phyloP scores from a whole-genome alignment of 2,888 invertebrate species.

The Cryptocephalus primarius region DNA sequence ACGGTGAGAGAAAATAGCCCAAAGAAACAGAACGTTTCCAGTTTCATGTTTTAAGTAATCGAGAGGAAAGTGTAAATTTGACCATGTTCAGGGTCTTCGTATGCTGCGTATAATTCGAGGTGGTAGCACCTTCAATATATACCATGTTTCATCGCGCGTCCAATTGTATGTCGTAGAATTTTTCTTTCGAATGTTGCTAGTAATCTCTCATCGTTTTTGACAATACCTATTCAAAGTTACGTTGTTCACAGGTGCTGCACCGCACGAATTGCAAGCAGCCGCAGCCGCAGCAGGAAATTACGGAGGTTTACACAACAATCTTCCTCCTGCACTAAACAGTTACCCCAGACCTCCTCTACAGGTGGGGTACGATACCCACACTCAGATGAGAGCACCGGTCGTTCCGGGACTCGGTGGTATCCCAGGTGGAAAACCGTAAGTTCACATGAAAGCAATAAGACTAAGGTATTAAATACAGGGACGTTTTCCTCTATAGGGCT shows the following conservation, averaged over 20 bases:
- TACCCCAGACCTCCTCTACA: conserved; percentile 55
- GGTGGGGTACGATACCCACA: conserved; percentile 56
- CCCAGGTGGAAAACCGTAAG: conserved; percentile 81
- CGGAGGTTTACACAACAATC: conserved; percentile 50
- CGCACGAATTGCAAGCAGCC: conserved; percentile 47
- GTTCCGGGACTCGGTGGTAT: conserved; percentile 56
- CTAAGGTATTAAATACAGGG: not conserved
- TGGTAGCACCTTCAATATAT: no score
- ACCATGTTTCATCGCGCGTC: no score
- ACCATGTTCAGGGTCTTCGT: no score
- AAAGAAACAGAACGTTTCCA: no score
- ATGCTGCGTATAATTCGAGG: no score
- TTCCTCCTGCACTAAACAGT: conserved; percentile 52
- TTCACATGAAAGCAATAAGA: conserved; percentile 20
- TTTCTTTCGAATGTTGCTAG: no score
- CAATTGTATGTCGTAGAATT: no score
- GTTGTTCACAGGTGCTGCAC: conserved; percentile 35
- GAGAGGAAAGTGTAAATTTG: no score
- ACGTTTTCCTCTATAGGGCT: conserved; percentile 46
- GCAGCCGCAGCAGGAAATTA: conserved; percentile 43
- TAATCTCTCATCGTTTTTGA: no score
- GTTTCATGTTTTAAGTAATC: not conserved
- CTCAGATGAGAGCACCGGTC: conserved; percentile 54
- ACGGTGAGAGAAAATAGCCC: conserved; percentile 37
- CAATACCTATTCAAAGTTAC: no score